A percentile compares a stretch with the other conserved stretches of the same genome.
Conservation (phyloP, 2,113 vertebrate genomes). For the Xiphophorus maculatus region DNA sequence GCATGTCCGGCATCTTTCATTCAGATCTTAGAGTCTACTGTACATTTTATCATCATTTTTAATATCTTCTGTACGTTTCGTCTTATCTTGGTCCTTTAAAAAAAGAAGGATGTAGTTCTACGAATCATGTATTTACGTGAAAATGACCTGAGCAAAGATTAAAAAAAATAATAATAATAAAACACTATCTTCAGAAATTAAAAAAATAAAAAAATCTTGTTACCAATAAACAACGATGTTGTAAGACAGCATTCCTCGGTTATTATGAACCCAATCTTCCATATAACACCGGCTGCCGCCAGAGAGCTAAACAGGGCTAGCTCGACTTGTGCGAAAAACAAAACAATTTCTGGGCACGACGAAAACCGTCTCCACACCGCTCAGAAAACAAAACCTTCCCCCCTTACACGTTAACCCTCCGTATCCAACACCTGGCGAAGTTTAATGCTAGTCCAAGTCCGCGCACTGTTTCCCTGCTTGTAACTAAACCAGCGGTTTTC, state of each 20-base stretch:
- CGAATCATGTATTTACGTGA: neutral
- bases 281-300: too few species aligned
- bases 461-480: neutral
- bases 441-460: slow-evolving; percentile 14
- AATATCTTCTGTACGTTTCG: neutral
- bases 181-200: neutral
- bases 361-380: neutral
- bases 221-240: too few species aligned
- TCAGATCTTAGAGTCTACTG: neutral
- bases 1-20: neutral
- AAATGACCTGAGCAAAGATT: neutral
- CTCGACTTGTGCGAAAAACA: neutral
- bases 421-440: neutral
- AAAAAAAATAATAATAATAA: neutral
- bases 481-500: slow-evolving; percentile 26
- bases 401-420: too few species aligned
- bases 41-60: neutral
- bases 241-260: neutral
- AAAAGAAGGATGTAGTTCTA: neutral
- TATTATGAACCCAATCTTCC: neutral
- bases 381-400: too few species aligned
- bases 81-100: neutral
- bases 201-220: too few species aligned
- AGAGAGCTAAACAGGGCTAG: neutral
- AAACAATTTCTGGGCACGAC: neutral